Conservation (phyloP, 2,113 vertebrate genomes). For the Brachionichthys hirsutus region DNA sequence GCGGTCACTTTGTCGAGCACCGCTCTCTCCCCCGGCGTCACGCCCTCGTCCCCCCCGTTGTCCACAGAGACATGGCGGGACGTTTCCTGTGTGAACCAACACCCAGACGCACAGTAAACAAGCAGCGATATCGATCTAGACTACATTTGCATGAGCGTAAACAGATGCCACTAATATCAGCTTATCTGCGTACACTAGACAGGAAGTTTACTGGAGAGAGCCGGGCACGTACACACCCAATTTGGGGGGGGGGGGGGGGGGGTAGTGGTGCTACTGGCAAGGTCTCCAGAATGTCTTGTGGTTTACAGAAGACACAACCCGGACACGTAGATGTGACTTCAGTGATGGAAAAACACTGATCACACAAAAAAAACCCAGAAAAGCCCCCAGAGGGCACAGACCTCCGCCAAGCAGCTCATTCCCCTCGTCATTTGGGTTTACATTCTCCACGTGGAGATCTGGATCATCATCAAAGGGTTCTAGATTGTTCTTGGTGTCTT, state of each 20-base stretch:
- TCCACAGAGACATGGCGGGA: slow-evolving; percentile 59
- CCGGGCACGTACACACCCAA: slow-evolving; percentile 69
- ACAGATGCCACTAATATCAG: slow-evolving; percentile 74
- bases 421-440: too few species aligned
- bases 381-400: too few species aligned
- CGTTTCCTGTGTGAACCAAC: slow-evolving; percentile 77
- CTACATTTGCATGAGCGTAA: slow-evolving; percentile 64
- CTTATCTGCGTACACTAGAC: slow-evolving; percentile 69
- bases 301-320: slow-evolving; percentile 76
- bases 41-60: slow-evolving; percentile 55
- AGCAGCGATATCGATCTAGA: slow-evolving; percentile 58
- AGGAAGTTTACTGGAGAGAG: slow-evolving; percentile 77
- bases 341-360: slow-evolving; percentile 55
- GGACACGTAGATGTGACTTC: slow-evolving; percentile 55
- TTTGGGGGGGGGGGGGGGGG: slow-evolving; percentile 33
- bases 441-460: too few species aligned
- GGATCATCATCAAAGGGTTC: too few species aligned
- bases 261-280: slow-evolving; percentile 53
- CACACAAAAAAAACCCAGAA: slow-evolving; percentile 35
- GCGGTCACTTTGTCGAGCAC: slow-evolving; percentile 38
- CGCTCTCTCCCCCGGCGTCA: slow-evolving; percentile 48
- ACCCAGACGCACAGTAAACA: slow-evolving; percentile 66
- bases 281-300: slow-evolving; percentile 66
- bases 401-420: too few species aligned
- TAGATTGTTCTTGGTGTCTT: too few species aligned